A percentile compares a stretch with the other conserved stretches of the same genome.
These are phyloP conservation scores for Nothobranchius furzeri DNA, from an alignment of 2,113 vertebrate genomes.

Conservation along the genomic window DNA sequence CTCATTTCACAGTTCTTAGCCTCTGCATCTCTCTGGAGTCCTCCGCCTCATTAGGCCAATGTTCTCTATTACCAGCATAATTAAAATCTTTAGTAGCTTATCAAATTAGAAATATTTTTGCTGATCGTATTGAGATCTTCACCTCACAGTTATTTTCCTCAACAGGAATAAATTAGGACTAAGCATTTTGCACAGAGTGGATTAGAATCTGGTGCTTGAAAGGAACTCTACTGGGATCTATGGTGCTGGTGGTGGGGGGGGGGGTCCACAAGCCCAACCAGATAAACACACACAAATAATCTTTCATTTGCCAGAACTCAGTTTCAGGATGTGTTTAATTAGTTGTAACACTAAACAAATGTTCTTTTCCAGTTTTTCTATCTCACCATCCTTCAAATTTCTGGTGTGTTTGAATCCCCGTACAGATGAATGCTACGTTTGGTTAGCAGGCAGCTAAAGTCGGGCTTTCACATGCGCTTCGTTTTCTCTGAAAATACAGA, in stretches of 20 bases:
- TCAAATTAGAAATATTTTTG: conserved; percentile 99
- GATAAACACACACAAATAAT: conserved; percentile 81
- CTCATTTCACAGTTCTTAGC: conserved; percentile 99
- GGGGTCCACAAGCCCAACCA: conserved; percentile 62
- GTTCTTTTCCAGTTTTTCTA: conserved; percentile 59
- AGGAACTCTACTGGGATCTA: conserved; percentile 79
- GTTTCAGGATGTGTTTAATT: conserved; percentile 80
- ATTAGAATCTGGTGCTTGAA: conserved; percentile 73
- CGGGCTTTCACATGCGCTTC: background rate
- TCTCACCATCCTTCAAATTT: conserved; percentile 25
- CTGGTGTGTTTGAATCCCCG: conserved; percentile 23
- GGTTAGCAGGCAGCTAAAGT: conserved; percentile 37
- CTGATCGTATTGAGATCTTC: conserved; percentile 99
- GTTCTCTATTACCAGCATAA: conserved; percentile 99
- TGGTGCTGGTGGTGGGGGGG: conserved; percentile 58
- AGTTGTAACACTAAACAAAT: conserved; percentile 79
- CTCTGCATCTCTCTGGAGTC: conserved; percentile 95
- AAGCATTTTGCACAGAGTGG: conserved; percentile 81
- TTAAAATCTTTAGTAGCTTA: conserved; percentile 99
- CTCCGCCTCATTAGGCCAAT: conserved; percentile 99
- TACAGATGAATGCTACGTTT: conserved; percentile 38
- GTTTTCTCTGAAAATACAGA: conserved; percentile 47
- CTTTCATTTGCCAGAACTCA: conserved; percentile 75
- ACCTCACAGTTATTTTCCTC: conserved; percentile 98
- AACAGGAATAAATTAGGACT: conserved; percentile 99